Conservation (phyloP, 2,888 invertebrate genomes). For the Bembecia ichneumoniformis region DNA sequence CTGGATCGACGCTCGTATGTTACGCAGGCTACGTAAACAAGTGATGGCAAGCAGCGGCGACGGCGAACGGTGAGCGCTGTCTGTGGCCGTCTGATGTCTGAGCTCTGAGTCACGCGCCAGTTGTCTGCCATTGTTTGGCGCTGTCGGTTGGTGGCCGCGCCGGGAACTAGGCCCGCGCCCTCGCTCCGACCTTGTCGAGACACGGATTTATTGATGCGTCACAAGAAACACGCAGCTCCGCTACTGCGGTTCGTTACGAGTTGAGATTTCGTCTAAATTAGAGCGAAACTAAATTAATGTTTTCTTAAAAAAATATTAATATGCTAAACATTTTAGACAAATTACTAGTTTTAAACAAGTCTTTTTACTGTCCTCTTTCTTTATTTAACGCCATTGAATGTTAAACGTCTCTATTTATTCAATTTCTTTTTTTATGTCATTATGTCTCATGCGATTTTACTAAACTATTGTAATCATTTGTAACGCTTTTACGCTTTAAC, state of each 20-base stretch:
- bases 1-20: background rate
- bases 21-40: constrained; percentile 1
- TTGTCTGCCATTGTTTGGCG: constrained; percentile 48
- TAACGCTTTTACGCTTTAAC: no score
- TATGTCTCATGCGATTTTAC: no score
- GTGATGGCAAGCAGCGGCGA: background rate
- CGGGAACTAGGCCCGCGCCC: constrained; percentile 55
- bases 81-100: constrained; percentile 2
- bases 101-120: constrained; percentile 46
- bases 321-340: no score
- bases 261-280: no score
- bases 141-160: constrained; percentile 15
- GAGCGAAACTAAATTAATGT: no score
- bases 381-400: no score
- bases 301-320: no score
- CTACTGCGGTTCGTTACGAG: background rate
- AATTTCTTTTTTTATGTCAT: no score
- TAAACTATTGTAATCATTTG: no score
- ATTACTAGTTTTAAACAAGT: no score
- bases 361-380: no score
- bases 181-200: constrained; percentile 65
- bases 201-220: constrained; percentile 67
- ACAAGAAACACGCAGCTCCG: constrained; percentile 14
- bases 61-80: background rate
- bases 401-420: no score